Conservation (phyloP, 2,113 vertebrate genomes). For the Pongo pygmaeus region DNA sequence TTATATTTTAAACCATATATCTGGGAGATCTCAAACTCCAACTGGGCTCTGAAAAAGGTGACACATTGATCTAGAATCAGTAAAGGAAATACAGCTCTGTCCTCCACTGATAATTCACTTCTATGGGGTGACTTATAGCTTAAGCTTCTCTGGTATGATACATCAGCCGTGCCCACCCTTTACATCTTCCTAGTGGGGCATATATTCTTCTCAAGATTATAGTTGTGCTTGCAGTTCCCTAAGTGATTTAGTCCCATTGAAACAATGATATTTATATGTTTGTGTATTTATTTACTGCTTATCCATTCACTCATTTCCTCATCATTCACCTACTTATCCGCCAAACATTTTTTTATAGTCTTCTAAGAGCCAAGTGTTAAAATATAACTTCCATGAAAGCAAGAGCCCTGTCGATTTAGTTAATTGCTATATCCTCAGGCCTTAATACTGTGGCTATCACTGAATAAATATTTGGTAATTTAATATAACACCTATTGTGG, state of each 20-base stretch:
- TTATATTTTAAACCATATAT: background rate
- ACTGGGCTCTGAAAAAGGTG: background rate
- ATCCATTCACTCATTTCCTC: background rate
- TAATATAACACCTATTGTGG: background rate
- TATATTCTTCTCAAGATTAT: background rate
- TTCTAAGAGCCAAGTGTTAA: background rate
- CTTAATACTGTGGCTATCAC: background rate
- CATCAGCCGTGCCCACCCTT: background rate
- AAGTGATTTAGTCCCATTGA: background rate
- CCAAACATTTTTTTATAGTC: background rate
- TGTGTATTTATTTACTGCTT: background rate
- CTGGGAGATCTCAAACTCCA: background rate
- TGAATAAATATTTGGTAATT: background rate
- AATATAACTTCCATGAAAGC: background rate
- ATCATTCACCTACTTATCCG: background rate
- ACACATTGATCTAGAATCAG: background rate
- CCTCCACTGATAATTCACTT: background rate
- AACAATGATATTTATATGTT: background rate
- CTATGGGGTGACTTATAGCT: background rate
- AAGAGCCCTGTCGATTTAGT: background rate
- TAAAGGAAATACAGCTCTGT: background rate
- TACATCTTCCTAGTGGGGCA: background rate
- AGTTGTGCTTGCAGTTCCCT: background rate
- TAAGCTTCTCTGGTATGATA: background rate
- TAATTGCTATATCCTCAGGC: background rate